Percentiles rank a stretch among this genome's conserved stretches.
These are phyloP conservation scores for Drosophila mayaguana DNA, from an alignment of 2,888 invertebrate species.

Conservation along the genomic window DNA sequence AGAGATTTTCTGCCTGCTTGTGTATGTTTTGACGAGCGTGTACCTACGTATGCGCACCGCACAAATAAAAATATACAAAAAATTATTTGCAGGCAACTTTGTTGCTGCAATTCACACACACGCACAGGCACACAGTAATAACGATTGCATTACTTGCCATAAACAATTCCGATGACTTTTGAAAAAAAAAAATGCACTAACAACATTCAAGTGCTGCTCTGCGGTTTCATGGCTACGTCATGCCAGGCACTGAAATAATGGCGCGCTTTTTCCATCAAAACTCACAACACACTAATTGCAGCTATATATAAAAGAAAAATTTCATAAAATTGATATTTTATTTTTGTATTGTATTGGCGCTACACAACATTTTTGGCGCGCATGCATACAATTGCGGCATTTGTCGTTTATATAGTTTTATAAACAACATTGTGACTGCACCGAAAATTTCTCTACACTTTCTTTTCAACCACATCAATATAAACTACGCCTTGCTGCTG, in stretches of 20 bases:
- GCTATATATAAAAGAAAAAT: conserved; percentile 40
- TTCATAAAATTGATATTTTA: conserved; percentile 28
- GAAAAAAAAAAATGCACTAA: conserved; percentile 42
- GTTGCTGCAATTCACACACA: conserved; percentile 56
- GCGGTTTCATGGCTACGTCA: conserved; percentile 78
- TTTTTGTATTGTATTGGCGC: conserved; percentile 15
- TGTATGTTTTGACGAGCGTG: conserved; percentile 83
- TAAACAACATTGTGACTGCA: conserved; percentile 70
- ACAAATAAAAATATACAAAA: conserved; percentile 72
- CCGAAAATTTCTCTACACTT: conserved; percentile 84
- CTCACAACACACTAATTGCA: conserved; percentile 44
- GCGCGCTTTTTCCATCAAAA: conserved; percentile 81
- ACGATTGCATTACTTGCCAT: conserved; percentile 59
- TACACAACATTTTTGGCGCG: conserved; percentile 36
- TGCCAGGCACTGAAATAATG: conserved; percentile 70
- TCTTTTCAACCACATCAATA: conserved; percentile 81
- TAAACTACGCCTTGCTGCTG: conserved; percentile 70
- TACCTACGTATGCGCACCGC: conserved; percentile 78
- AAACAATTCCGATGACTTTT: conserved; percentile 62
- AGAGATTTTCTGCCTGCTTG: conserved; percentile 74
- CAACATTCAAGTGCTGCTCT: conserved; percentile 39
- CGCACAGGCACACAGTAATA: conserved; percentile 31
- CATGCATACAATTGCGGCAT: conserved; percentile 35
- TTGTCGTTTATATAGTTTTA: conserved; percentile 42
- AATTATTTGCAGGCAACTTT: conserved; percentile 65